Base-by-base conservation (phyloP, 2,888 invertebrate species). In the Pimpla rufipes region DNA sequence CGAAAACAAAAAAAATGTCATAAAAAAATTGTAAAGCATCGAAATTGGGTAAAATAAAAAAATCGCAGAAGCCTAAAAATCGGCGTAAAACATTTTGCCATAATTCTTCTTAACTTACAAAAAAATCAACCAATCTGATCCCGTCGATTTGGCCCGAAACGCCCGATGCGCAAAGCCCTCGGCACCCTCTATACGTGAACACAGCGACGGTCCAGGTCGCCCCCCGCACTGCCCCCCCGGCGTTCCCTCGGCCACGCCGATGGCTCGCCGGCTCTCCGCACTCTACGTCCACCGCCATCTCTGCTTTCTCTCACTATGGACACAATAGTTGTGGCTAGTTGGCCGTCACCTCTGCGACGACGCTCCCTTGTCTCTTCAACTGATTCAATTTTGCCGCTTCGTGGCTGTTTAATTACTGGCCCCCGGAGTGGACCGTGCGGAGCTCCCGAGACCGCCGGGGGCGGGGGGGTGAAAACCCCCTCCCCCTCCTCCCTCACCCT, bases 341-440 rank as follows among this genome's bases (percentile, higher is more conserved):
- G 91, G 92, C 91, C 92, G 93, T 93, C 93, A 93, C 91, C 92
- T 92, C 92, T 92, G 91, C 89, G 92, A 92, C 91, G 89, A 90
- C 90, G 92, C 88, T 91, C 91, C 93, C 92, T 93, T 91, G 92
- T 93, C 93, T 93, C 92, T 92, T 91, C 88, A 92, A 92, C 93
- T 92, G 93, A 93, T 93, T 93, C 93, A 93, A 93, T 93, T 93
- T 93, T 91, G 90, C 89, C 90, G 90, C 90, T 90, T 91, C 92
- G 92, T 92, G 91, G 93, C 92, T 93, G 93, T 93, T 93, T 93
- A 93, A 93, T 93, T 93, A 93, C 93, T 90, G 92, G 89, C 87
- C 89, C 89, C 88, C 90, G 90, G 89, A 91, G 92, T 92, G 92
- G 92, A 91, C 90, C 88, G 87, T 88, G 45, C 71, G 66, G 16